These are phyloP conservation scores for Meleagris gallopavo DNA, from an alignment of 2,113 vertebrate genomes.

Conservation along the genomic window DNA sequence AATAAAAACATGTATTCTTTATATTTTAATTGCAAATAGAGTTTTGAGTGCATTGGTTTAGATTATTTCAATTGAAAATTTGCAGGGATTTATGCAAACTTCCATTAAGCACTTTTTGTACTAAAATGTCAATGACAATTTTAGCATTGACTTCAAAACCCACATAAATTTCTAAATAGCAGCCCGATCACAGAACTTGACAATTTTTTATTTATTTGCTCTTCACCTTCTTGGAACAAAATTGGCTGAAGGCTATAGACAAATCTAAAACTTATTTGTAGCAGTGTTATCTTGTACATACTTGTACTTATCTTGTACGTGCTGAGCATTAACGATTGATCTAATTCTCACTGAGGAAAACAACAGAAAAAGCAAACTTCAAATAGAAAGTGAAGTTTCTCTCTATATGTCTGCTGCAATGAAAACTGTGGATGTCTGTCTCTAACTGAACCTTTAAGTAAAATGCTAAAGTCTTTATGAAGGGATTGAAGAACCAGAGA, in stretches of 20 bases:
- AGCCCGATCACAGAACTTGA: not conserved
- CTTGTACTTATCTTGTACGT: not conserved
- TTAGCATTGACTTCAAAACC: not conserved
- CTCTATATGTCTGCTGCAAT: not conserved
- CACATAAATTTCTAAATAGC: not conserved
- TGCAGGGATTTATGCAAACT: not conserved
- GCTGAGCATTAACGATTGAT: not conserved
- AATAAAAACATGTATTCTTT: not conserved
- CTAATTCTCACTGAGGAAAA: not conserved
- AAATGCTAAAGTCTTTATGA: not conserved
- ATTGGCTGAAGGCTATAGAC: not conserved
- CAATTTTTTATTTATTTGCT: not conserved
- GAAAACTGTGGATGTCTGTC: not conserved
- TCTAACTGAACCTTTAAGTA: not conserved
- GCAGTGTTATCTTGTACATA: not conserved
- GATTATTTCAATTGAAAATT: not conserved
- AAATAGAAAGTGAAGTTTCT: not conserved
- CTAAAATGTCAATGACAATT: not conserved
- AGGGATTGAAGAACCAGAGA: not conserved
- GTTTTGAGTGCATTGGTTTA: not conserved
- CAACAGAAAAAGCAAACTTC: not conserved
- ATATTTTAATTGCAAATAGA: not conserved
- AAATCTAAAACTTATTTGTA: not conserved
- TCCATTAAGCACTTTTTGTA: not conserved
- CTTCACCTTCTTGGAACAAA: not conserved